Evolutionary conservation across 2,113 vertebrate genomes (phyloP), one percentile per base, ranked within the genome.

Genomic region (Caracal caracal): DNA sequence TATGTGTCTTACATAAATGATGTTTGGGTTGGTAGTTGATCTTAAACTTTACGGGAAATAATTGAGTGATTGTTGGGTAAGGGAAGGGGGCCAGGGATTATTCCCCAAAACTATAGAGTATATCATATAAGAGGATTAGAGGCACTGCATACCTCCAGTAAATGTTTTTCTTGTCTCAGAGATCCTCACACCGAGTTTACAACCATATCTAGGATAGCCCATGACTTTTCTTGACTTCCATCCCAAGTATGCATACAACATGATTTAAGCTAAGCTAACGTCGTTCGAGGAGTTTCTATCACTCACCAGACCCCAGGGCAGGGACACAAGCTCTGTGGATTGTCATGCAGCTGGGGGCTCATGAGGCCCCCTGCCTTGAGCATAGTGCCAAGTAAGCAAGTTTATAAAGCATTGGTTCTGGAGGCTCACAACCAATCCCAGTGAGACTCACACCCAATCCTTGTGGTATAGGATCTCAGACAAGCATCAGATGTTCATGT

Each of bases 261-360:
- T 35, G 28, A 43, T 59, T 68, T 89, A 47, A 75, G 3, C 10
- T 65, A n/a, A 75, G 3, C 24, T 65, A n/a, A 63, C 8, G 1
- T 87, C 15, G 10, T 9, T 26, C 3, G 9, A 87, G 5, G 8
- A 40, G 0, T 56, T 82, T 83, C 30, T 9, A 37, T 85, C 49
- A 96, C 93, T 98, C 40, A 95, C 94, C 93, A 95, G 75, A 63
- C 2, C 0, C 40, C 1, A 47, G 35, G 33, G 17, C 40, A 83
- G 17, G 61, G 56, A 28, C 33, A 68, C 6, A 68, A 68, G 5
- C 12, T 93, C 10, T 83, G 75, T 87, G 63, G 11, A 84, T 53
- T 33, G 40, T 66, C 37, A 12, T 90, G 17, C 17, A 66, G 33
- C 43, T 79, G 61, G 28, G 19, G n/a, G 79, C 63, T 80, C 3